Base-by-base conservation (phyloP, 2,113 vertebrate genomes). In the Osmerus eperlanus region DNA sequence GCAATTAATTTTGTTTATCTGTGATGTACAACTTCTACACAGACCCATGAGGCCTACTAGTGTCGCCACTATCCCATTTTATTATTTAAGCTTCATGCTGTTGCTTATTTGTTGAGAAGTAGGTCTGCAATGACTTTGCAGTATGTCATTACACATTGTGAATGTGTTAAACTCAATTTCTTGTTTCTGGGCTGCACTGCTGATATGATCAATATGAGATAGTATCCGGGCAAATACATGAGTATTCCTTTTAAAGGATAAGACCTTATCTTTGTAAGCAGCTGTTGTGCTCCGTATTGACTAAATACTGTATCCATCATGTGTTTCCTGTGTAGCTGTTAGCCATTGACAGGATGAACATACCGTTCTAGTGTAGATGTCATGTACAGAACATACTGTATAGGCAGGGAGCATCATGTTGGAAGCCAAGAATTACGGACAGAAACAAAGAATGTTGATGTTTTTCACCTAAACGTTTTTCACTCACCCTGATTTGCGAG, bases 1-100 rank as follows among this genome's bases (percentile, higher is more conserved):
- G 85, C 74, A 83, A 86, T 90, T 85, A 75, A 80, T 81, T 83
- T 73, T 76, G 80, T 84, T 88, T 85, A 83, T 83, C 65, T 60
- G 72, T 67, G 74, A 84, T 82, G 21, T 74, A 78, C 71, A 80
- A 71, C 64, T 80, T 83, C 82, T 75, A 78, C 65, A 51, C 15
- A 63, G 72, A 19, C 72, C 19, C 62, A 23, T 6, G 72, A 72
- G 74, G 25, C 65, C 75, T 61, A 65, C 63, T 63, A 71, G 60
- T 76, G 65, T 71, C 73, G 55, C 72, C 18, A 25, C 68, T 65
- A 75, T 66, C 69, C 54, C 71, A 68, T 78, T 84, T 79, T 74
- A 73, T 64, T 66, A 78, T 25, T 58, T 78, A 74, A 68, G 60
- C 67, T 83, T 77, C 72, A 76, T 78, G 81, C 81, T 70, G 59